These are phyloP conservation scores for Plagiodera versicolora DNA, from an alignment of 2,888 invertebrate genomes.

Conservation along the genomic window DNA sequence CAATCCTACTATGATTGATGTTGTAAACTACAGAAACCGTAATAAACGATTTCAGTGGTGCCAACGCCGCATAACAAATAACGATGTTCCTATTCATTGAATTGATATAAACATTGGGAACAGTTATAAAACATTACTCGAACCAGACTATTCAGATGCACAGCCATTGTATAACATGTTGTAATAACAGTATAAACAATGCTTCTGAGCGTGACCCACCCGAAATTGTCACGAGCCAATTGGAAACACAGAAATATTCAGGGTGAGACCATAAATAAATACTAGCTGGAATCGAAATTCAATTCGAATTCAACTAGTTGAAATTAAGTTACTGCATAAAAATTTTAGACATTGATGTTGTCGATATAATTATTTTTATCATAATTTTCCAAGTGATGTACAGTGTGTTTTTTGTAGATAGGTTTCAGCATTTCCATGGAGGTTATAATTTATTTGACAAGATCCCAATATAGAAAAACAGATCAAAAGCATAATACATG, in stretches of 20 bases:
- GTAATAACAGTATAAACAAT: conserved; percentile 11
- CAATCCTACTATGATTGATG: background rate
- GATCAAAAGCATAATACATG: too few relatives aligned
- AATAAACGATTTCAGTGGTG: background rate
- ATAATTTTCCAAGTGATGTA: too few relatives aligned
- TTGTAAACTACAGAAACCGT: background rate
- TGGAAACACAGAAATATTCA: background rate
- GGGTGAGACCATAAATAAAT: background rate
- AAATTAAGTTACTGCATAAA: too few relatives aligned
- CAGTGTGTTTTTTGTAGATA: too few relatives aligned
- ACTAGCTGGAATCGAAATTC: too few relatives aligned
- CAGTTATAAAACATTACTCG: conserved; percentile 9
- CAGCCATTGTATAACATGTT: background rate
- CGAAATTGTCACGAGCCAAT: background rate
- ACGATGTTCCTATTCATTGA: conserved; percentile 16
- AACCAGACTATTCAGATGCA: conserved; percentile 3
- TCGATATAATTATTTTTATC: too few relatives aligned
- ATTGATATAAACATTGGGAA: conserved; percentile 9
- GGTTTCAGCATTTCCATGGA: too few relatives aligned
- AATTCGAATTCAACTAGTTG: too few relatives aligned
- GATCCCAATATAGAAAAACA: too few relatives aligned
- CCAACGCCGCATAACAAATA: conserved; percentile 10
- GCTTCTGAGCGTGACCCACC: background rate
- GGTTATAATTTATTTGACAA: too few relatives aligned
- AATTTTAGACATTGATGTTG: too few relatives aligned